Evolutionary conservation across 2,888 invertebrate genomes (phyloP).

Genomic region (Protophormia terraenovae): DNA sequence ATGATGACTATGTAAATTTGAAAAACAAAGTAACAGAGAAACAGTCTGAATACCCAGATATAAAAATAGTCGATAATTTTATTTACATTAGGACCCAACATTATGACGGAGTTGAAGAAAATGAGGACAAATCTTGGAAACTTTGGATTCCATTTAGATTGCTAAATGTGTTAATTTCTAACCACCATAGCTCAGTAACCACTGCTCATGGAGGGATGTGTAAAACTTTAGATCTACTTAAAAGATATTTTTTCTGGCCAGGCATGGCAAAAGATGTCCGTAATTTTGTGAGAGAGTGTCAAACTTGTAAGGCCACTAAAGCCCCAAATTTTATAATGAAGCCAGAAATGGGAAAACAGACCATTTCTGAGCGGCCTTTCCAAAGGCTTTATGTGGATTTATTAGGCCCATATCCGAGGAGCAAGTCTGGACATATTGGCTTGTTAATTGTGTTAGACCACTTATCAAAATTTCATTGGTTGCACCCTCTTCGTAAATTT

Average conservation of each 20-base stretch:
- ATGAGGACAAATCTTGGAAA: neutral
- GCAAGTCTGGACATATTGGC: no score
- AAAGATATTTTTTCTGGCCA: slow-evolving; percentile 30
- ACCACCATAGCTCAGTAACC: neutral
- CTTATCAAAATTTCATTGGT: slow-evolving; percentile 45
- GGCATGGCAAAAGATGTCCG: slow-evolving; percentile 35
- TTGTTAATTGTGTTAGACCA: no score
- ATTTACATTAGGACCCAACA: neutral
- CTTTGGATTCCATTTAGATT: neutral
- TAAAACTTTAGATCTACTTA: slow-evolving; percentile 15
- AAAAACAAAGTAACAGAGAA: slow-evolving; percentile 13
- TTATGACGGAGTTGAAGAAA: neutral
- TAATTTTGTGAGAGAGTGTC: neutral
- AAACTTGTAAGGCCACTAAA: slow-evolving; percentile 22
- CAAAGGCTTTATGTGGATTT: no score
- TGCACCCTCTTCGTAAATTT: slow-evolving; percentile 31
- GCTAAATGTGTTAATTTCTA: neutral
- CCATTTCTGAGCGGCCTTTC: no score
- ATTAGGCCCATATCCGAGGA: no score
- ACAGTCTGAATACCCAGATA: slow-evolving; percentile 36
- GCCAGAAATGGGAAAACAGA: slow-evolving; percentile 57
- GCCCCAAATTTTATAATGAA: slow-evolving; percentile 27
- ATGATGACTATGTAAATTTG: slow-evolving; percentile 42
- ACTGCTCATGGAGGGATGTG: slow-evolving; percentile 10
- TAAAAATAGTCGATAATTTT: slow-evolving; percentile 15